A percentile compares a stretch with the other conserved stretches of the same genome.
Conservation (phyloP, 2,113 vertebrate genomes). For the Nannobrachium achirus region DNA sequence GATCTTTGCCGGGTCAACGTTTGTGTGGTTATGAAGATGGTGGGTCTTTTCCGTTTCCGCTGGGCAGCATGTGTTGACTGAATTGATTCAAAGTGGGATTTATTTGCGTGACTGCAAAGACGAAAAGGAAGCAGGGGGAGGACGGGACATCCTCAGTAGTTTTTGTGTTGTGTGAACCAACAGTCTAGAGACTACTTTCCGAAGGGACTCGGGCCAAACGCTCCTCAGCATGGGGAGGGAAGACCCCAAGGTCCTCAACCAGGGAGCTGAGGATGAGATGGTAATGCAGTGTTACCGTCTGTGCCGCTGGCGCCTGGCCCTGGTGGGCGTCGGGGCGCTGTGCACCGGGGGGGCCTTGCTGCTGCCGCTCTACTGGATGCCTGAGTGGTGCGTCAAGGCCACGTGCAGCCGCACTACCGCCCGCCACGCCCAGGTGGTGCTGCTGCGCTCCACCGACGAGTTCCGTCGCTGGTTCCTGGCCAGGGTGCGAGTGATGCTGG, state of each 20-base stretch:
- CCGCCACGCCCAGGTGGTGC: conserved; percentile 89
- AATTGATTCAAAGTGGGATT: too few relatives aligned
- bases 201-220: too few relatives aligned
- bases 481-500: conserved; percentile 88
- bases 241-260: conserved; percentile 89
- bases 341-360: conserved; percentile 94
- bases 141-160: too few relatives aligned
- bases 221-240: conserved; percentile 91
- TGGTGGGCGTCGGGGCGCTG: conserved; percentile 87
- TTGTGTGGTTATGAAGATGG: too few relatives aligned
- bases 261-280: conserved; percentile 96
- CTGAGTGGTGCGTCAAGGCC: conserved; percentile 95
- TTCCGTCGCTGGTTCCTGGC: conserved; percentile 95
- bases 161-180: too few relatives aligned
- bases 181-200: too few relatives aligned
- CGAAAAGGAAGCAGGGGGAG: too few relatives aligned
- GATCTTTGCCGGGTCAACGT: too few relatives aligned
- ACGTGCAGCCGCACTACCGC: conserved; percentile 85
- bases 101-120: too few relatives aligned
- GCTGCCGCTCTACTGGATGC: conserved; percentile 98
- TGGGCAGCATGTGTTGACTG: too few relatives aligned
- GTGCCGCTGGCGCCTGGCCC: conserved; percentile 90
- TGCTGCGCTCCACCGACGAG: conserved; percentile 94
- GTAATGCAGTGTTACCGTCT: conserved; percentile 90
- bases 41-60: too few relatives aligned